A percentile compares a stretch with the other conserved stretches of the same genome.
Conservation (phyloP, 2,888 invertebrate species). For the Heliothis peltigera region DNA sequence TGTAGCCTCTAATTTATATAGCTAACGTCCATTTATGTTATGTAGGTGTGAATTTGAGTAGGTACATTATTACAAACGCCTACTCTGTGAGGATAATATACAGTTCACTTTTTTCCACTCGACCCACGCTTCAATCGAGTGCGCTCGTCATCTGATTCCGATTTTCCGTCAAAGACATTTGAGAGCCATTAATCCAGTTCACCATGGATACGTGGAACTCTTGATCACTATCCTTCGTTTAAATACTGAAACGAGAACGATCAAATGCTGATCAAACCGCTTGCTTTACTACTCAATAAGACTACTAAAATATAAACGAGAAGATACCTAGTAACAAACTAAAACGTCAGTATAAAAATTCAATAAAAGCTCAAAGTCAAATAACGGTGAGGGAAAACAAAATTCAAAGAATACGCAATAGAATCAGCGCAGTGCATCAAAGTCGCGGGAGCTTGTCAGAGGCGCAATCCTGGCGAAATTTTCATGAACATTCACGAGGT, state of each 20-base stretch:
- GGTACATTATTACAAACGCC: neutral
- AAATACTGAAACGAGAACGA: too few species aligned
- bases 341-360: constrained; percentile 22
- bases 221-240: too few species aligned
- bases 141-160: too few species aligned
- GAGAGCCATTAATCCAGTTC: too few species aligned
- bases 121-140: too few species aligned
- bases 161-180: too few species aligned
- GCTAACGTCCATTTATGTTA: constrained; percentile 6
- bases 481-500: constrained; percentile 49
- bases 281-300: too few species aligned
- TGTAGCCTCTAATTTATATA: constrained; percentile 43
- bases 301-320: too few species aligned
- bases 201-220: too few species aligned
- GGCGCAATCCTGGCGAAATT: constrained; percentile 40
- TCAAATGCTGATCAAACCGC: too few species aligned
- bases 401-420: constrained; percentile 38
- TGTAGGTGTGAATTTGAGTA: neutral
- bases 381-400: constrained; percentile 24
- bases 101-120: too few species aligned
- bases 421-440: constrained; percentile 36
- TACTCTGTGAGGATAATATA: neutral
- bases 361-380: constrained; percentile 23
- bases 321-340: constrained; percentile 1
- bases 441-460: constrained; percentile 37